Conservation (phyloP, 2,888 invertebrate species). For the Pteria penguin region DNA sequence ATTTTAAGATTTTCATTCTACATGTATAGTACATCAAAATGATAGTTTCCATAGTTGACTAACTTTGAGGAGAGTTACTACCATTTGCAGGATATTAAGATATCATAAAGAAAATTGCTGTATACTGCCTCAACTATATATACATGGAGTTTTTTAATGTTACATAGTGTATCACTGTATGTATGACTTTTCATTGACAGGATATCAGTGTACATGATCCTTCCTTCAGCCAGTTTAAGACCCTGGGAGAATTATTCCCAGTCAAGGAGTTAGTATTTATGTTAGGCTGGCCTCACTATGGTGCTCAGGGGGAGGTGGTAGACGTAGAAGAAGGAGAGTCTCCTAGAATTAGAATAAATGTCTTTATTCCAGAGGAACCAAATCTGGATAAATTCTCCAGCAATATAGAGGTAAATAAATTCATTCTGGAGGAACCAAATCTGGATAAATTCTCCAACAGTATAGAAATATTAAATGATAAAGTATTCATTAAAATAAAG, state of each 20-base stretch:
- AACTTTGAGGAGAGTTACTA: too few relatives aligned
- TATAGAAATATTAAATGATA: not conserved
- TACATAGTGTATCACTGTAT: too few relatives aligned
- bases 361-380: constrained; percentile 74
- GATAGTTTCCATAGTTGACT: too few relatives aligned
- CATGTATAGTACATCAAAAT: too few relatives aligned
- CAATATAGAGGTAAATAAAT: constrained; percentile 10
- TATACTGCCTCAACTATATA: too few relatives aligned
- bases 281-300: constrained; percentile 90
- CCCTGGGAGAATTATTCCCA: constrained; percentile 86
- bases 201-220: constrained; percentile 79
- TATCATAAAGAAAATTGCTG: too few relatives aligned
- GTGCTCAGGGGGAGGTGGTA: constrained; percentile 86
- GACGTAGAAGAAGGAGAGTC: constrained; percentile 65
- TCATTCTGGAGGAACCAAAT: constrained; percentile 73
- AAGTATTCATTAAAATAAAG: too few relatives aligned
- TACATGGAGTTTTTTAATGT: not conserved
- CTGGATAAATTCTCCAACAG: constrained; percentile 43
- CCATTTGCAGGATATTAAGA: too few relatives aligned
- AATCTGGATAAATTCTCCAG: constrained; percentile 51
- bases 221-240: constrained; percentile 79
- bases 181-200: constrained; percentile 55
- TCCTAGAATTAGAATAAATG: constrained; percentile 71
- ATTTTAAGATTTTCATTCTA: too few relatives aligned
- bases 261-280: constrained; percentile 87